Conservation (phyloP, 2,888 invertebrate genomes). For the Eudemis profundana region DNA sequence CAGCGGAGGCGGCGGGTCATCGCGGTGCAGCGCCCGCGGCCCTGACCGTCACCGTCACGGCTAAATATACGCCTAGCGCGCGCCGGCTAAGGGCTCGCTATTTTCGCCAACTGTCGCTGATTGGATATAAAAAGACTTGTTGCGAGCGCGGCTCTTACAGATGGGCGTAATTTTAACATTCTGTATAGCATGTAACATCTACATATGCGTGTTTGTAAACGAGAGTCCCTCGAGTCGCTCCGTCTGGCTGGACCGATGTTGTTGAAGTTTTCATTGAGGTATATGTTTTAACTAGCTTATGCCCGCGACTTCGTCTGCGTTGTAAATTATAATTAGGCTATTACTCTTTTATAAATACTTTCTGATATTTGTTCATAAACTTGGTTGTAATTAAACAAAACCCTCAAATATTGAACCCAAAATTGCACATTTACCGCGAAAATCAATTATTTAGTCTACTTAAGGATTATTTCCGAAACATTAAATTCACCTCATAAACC, state of each 20-base stretch:
- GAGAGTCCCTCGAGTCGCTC: not conserved
- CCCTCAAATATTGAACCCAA: too few species aligned
- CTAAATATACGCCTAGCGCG: slow-evolving; percentile 61
- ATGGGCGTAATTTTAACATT: slow-evolving; percentile 9
- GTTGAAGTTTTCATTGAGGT: not conserved
- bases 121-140: slow-evolving; percentile 36
- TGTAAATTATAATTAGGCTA: not conserved
- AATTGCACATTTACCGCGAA: too few species aligned
- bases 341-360: too few species aligned
- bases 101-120: slow-evolving; percentile 34
- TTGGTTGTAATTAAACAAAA: too few species aligned
- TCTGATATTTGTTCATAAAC: too few species aligned
- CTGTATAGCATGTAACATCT: not conserved
- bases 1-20: slow-evolving; percentile 26
- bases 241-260: not conserved
- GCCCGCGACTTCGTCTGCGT: too few species aligned
- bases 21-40: slow-evolving; percentile 52
- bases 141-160: slow-evolving; percentile 12
- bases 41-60: slow-evolving; percentile 66
- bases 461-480: too few species aligned
- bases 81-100: slow-evolving; percentile 41
- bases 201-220: not conserved
- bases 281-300: too few species aligned
- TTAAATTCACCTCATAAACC: too few species aligned
- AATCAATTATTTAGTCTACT: too few species aligned